These are phyloP conservation scores for Grammomys dolichurus DNA, from an alignment of 2,113 vertebrate genomes.

Conservation along the genomic window DNA sequence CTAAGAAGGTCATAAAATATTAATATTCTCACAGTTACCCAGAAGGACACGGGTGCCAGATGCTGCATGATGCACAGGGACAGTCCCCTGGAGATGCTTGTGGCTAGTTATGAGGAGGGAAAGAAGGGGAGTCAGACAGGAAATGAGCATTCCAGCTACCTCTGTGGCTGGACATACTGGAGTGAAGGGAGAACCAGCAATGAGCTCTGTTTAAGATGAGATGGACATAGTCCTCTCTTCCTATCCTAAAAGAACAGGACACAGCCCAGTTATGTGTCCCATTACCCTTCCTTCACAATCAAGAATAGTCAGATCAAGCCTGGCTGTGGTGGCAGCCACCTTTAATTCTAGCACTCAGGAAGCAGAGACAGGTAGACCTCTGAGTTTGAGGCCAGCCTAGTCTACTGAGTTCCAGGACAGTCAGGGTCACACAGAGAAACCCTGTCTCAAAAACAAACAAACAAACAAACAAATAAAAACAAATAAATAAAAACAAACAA, in stretches of 20 bases:
- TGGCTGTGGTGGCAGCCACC: neutral
- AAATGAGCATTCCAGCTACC: neutral
- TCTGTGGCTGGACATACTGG: neutral
- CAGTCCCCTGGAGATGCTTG: conserved; percentile 35
- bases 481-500: neutral
- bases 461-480: neutral
- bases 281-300: neutral
- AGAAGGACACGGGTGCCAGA: conserved; percentile 50
- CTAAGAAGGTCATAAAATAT: conserved; percentile 77
- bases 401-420: neutral
- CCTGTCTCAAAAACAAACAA: neutral
- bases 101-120: neutral
- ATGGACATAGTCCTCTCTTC: too few species aligned
- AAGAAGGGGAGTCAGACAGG: neutral
- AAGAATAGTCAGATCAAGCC: neutral
- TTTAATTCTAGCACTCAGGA: neutral
- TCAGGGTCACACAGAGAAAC: neutral
- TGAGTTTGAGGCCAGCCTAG: neutral
- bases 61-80: neutral
- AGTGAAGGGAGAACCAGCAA: neutral
- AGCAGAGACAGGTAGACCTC: neutral
- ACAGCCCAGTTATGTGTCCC: neutral
- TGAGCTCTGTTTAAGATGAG: neutral
- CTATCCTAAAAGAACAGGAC: neutral
- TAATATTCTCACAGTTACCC: conserved; percentile 58